Evolutionary conservation across 2,888 invertebrate species (phyloP).

Genomic region (Chrysomela aeneicollis): DNA sequence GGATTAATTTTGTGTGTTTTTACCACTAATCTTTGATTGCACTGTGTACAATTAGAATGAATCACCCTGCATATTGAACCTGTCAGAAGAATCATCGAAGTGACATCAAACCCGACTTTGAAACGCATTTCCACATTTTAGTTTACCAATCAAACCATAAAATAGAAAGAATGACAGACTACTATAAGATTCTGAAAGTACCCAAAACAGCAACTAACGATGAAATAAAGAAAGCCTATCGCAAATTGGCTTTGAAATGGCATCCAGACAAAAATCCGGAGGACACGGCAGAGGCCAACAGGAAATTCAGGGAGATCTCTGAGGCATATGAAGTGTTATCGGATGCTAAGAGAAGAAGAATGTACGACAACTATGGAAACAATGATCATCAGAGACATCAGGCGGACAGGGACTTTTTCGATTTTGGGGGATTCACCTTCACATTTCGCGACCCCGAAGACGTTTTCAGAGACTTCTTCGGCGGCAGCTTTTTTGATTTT

Average conservation of each 20-base stretch:
- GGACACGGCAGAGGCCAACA: slow-evolving; percentile 29
- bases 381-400: background rate
- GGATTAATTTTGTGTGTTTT: too few species aligned
- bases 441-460: slow-evolving; percentile 36
- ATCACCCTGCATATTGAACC: too few species aligned
- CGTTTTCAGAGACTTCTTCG: slow-evolving; percentile 39
- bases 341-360: slow-evolving; percentile 29
- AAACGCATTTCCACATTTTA: too few species aligned
- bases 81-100: background rate
- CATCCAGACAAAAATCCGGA: slow-evolving; percentile 39
- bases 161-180: slow-evolving; percentile 29
- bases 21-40: too few species aligned
- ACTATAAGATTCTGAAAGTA: slow-evolving; percentile 37
- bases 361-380: slow-evolving; percentile 33
- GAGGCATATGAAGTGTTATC: slow-evolving; percentile 39
- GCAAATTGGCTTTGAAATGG: slow-evolving; percentile 37
- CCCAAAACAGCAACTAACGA: slow-evolving; percentile 29
- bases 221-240: slow-evolving; percentile 36
- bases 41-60: too few species aligned
- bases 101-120: background rate
- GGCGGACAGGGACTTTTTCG: slow-evolving; percentile 20
- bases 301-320: slow-evolving; percentile 37
- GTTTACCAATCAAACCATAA: background rate
- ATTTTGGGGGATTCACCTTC: slow-evolving; percentile 25
- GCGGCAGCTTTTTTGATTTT: slow-evolving; percentile 30